phyloP scores from a whole-genome alignment of 2,113 vertebrate species.

The Dromaius novaehollandiae region DNA sequence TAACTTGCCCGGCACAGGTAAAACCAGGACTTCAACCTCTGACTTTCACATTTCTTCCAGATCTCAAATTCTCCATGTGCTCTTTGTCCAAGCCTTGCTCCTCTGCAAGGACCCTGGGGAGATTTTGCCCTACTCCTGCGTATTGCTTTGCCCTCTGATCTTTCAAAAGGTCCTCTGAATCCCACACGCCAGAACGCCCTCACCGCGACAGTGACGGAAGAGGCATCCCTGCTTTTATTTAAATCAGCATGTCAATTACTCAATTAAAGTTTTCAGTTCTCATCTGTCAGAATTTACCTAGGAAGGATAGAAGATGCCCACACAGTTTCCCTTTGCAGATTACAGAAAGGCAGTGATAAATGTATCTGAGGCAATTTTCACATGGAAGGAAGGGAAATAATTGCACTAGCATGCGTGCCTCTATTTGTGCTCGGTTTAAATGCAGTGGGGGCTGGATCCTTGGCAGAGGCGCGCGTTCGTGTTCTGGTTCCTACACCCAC shows the following conservation, averaged over 20 bases:
- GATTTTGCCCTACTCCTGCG: not conserved
- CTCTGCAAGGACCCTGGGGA: not conserved
- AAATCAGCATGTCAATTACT: not conserved
- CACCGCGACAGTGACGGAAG: not conserved
- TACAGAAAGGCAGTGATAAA: fast-evolving
- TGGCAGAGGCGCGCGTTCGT: not conserved
- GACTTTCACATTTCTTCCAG: not conserved
- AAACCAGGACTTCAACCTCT: not conserved
- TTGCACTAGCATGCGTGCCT: fast-evolving
- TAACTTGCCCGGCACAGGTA: not conserved
- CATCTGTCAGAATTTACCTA: not conserved
- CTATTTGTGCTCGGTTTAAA: not conserved
- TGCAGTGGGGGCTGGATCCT: not conserved
- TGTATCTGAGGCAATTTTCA: not conserved
- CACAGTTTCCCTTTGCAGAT: not conserved
- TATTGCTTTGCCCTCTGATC: not conserved
- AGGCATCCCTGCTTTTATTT: not conserved
- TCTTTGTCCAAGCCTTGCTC: not conserved
- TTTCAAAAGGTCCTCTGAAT: not conserved
- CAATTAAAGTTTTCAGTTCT: not conserved
- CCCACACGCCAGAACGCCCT: not conserved
- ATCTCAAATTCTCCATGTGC: not conserved
- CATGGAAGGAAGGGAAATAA: not conserved
- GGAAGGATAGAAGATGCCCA: not conserved
- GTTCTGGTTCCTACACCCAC: not conserved